phyloP scores from a whole-genome alignment of 2,888 invertebrate species.

The Netelia virgata region DNA sequence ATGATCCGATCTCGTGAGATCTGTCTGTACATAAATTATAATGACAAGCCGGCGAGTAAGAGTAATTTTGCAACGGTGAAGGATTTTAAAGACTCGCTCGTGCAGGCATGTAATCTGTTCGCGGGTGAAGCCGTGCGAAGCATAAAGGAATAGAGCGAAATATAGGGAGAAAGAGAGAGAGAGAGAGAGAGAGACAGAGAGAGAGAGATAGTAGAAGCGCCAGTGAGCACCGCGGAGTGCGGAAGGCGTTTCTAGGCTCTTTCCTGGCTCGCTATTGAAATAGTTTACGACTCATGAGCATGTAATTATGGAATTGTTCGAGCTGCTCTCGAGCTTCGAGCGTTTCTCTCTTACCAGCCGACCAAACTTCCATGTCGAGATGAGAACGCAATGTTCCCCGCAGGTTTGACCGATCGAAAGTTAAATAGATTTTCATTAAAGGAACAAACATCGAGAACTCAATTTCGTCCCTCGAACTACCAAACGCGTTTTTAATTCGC shows the following conservation, averaged over 20 bases:
- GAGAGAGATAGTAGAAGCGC: slow-evolving; percentile 54
- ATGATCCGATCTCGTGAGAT: slow-evolving; percentile 40
- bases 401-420: slow-evolving; percentile 49
- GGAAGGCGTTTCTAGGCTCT: slow-evolving; percentile 62
- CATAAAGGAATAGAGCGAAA: slow-evolving; percentile 37
- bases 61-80: slow-evolving; percentile 66
- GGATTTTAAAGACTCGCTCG: slow-evolving; percentile 64
- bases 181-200: slow-evolving; percentile 3
- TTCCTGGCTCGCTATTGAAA: slow-evolving; percentile 68
- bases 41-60: slow-evolving; percentile 69
- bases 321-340: slow-evolving; percentile 38
- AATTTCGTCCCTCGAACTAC: slow-evolving; percentile 14
- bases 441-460: slow-evolving; percentile 7
- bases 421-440: slow-evolving; percentile 42
- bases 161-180: slow-evolving; percentile 36
- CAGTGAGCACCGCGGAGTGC: slow-evolving; percentile 30
- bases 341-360: slow-evolving; percentile 34
- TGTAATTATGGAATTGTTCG: slow-evolving; percentile 70
- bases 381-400: slow-evolving; percentile 6
- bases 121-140: slow-evolving; percentile 47
- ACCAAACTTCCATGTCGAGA: slow-evolving; percentile 32
- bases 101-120: slow-evolving; percentile 66
- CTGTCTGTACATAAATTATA: slow-evolving; percentile 59
- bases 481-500: slow-evolving; percentile 54
- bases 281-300: slow-evolving; percentile 71